These are phyloP conservation scores for Parambassis ranga DNA, from an alignment of 2,797 vertebrate genomes.

Conservation along the genomic window DNA sequence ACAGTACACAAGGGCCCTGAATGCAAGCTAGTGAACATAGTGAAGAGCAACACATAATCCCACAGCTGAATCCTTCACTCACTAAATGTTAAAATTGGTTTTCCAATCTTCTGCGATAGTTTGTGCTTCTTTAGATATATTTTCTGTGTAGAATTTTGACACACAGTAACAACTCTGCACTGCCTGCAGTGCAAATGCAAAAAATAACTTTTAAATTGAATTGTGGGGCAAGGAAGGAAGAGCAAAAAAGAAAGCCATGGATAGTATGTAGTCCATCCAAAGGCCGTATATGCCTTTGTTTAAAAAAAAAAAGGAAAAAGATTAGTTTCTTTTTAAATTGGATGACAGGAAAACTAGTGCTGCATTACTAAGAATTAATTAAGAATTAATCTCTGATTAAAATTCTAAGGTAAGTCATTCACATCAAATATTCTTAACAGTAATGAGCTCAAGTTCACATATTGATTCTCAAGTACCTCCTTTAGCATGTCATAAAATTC, in stretches of 20 bases:
- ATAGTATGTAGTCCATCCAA: too few relatives aligned
- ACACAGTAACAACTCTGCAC: neutral
- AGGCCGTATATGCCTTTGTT: too few relatives aligned
- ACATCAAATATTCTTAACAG: neutral
- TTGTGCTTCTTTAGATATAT: neutral
- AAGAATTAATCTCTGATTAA: too few relatives aligned
- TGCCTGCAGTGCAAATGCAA: neutral
- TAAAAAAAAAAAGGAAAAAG: too few relatives aligned
- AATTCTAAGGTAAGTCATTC: neutral
- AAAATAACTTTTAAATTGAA: neutral
- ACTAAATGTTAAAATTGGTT: neutral
- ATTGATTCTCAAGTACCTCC: conserved; percentile 16
- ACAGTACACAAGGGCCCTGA: neutral
- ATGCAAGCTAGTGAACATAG: neutral
- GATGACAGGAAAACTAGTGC: neutral
- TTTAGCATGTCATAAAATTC: conserved; percentile 5
- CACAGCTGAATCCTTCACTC: neutral
- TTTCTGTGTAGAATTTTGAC: too few relatives aligned
- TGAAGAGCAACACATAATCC: neutral
- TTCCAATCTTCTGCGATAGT: neutral
- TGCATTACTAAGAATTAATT: neutral
- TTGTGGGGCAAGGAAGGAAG: neutral
- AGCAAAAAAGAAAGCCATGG: too few relatives aligned
- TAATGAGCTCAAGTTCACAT: neutral
- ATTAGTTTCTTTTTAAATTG: neutral